Conservation (phyloP, 1,140 invertebrate genomes). For the Penaeus japonicus region DNA sequence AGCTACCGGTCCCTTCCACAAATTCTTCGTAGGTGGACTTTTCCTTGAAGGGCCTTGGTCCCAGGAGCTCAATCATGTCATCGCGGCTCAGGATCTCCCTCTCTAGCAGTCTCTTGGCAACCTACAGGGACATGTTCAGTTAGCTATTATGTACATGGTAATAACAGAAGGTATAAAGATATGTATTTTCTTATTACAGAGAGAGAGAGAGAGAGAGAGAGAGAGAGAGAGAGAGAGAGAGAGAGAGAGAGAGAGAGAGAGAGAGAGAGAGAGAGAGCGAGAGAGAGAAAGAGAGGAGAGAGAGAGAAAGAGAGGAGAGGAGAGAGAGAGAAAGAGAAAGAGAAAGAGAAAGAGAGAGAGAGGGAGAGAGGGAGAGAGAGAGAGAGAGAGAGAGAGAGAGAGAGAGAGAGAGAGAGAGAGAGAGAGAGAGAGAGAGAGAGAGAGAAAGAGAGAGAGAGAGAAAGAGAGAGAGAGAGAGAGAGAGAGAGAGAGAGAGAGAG, state of each 20-base stretch:
- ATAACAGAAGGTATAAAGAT: no score
- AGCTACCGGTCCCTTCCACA: conserved; percentile 97
- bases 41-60: conserved; percentile 94
- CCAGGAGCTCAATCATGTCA: conserved; percentile 97
- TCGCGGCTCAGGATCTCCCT: conserved; percentile 95
- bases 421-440: no score
- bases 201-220: neutral
- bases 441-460: no score
- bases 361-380: neutral
- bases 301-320: neutral
- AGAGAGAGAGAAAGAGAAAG: neutral
- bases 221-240: neutral
- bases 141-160: no score
- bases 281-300: neutral
- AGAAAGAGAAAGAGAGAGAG: neutral
- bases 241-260: neutral
- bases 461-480: no score
- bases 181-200: no score
- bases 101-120: conserved; percentile 92
- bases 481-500: no score
- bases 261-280: neutral
- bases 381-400: no score
- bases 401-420: no score
- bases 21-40: conserved; percentile 99
- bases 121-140: conserved; percentile 66